Evolutionary conservation across 2,113 vertebrate species (phyloP).

Genomic region (Gadus macrocephalus): DNA sequence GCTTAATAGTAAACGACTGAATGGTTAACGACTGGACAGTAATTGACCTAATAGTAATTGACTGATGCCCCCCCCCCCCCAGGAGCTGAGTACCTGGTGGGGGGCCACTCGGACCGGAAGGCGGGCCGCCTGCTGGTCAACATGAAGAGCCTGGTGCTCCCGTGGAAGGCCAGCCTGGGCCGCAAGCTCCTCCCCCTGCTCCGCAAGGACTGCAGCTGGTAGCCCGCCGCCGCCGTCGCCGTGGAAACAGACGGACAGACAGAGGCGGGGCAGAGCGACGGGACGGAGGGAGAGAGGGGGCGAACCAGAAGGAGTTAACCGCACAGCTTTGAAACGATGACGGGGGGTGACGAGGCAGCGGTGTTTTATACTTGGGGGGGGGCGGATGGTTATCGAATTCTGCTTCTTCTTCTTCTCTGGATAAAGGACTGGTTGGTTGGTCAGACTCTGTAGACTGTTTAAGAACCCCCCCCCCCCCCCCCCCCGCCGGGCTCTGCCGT

Average conservation of each 20-base stretch:
- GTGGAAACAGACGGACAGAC: too few species aligned
- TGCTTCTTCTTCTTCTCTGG: slow-evolving; percentile 15
- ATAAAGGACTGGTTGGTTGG: slow-evolving; percentile 12
- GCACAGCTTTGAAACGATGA: too few species aligned
- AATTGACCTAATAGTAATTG: too few species aligned
- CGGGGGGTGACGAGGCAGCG: slow-evolving; percentile 11
- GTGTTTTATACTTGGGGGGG: slow-evolving; percentile 9
- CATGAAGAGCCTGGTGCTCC: slow-evolving; percentile 97
- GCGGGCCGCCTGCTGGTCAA: slow-evolving; percentile 86
- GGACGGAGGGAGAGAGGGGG: slow-evolving; percentile 12
- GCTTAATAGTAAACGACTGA: not conserved
- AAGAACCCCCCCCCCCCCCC: slow-evolving; percentile 1
- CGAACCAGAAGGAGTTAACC: not conserved
- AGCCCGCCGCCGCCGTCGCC: slow-evolving; percentile 18
- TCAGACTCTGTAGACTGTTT: slow-evolving; percentile 1
- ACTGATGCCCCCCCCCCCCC: slow-evolving; percentile 10
- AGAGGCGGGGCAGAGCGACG: not conserved
- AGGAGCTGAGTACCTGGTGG: slow-evolving; percentile 92
- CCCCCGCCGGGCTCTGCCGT: slow-evolving; percentile 16
- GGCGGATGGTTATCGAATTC: too few species aligned
- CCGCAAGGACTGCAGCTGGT: slow-evolving; percentile 85
- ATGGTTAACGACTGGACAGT: too few species aligned
- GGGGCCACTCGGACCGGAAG: slow-evolving; percentile 85
- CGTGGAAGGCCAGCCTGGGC: slow-evolving; percentile 86
- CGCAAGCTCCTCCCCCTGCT: slow-evolving; percentile 87